phyloP scores from a whole-genome alignment of 1,140 invertebrate species.

The Meloidogyne exigua region DNA sequence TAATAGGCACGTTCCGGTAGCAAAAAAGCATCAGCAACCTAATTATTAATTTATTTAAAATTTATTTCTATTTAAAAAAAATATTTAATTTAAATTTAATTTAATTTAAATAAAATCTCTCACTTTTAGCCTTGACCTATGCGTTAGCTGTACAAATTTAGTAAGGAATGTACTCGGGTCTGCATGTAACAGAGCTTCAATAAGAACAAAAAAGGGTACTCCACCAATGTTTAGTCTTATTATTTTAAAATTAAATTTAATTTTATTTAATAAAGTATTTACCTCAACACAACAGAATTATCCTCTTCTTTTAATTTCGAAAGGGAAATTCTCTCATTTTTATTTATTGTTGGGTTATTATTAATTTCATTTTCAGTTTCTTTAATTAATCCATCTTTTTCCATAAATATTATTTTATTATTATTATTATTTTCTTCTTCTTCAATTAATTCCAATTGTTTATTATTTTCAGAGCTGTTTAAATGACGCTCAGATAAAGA shows the following conservation, averaged over 20 bases:
- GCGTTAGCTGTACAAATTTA: conserved; percentile 59
- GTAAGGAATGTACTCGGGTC: conserved; percentile 55
- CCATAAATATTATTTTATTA: neutral
- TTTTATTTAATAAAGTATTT: neutral
- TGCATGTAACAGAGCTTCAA: conserved; percentile 54
- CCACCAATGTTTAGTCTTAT: conserved; percentile 60
- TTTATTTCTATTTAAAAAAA: neutral
- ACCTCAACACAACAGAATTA: neutral
- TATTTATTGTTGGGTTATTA: neutral
- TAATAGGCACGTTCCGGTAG: conserved; percentile 48
- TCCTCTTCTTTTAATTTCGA: neutral
- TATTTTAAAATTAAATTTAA: conserved; percentile 31
- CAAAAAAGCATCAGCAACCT: conserved; percentile 60
- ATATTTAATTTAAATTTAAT: no score
- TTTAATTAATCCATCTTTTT: neutral
- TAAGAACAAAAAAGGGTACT: conserved; percentile 47
- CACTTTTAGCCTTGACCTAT: conserved; percentile 52
- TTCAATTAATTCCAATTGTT: neutral
- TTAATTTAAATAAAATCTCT: conserved; percentile 1
- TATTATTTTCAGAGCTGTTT: neutral
- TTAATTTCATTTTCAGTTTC: neutral
- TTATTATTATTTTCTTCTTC: neutral
- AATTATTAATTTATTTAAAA: conserved; percentile 13
- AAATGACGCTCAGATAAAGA: neutral
- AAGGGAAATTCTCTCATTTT: neutral